Evolutionary conservation across 2,113 vertebrate genomes (phyloP), one percentile per base, ranked within the genome.

Genomic region (Indicator indicator): DNA sequence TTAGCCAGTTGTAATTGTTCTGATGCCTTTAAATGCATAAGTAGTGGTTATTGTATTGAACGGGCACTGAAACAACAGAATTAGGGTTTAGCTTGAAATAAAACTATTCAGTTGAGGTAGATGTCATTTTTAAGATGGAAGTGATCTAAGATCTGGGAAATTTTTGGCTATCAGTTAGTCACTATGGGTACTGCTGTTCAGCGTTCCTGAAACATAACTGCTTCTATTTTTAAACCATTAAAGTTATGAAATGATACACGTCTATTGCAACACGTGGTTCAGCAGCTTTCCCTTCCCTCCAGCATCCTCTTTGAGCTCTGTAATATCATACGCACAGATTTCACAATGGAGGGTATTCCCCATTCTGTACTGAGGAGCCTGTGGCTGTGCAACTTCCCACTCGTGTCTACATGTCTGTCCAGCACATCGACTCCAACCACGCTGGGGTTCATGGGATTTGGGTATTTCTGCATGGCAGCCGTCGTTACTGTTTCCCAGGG

Each of bases 391-490:
- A 99, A 91, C 79, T 99, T 98, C 67, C 99, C 99, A 12, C 97
- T 96, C 16, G 93, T 74, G 86, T 99, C 99, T 19, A 99, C 21
- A 4, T 92, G 96, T 82, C 99, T 97, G 95, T 98, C 98, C 97
- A 99, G 93, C 18, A 99, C 99, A 28, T 99, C 99, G 3, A 99
- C 99, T 1, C 99, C 99, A 15, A 99, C 98, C 96, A 99, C 99
- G 5, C 97, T 99, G 6, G 99, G 98, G 95, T 99, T 99, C 99
- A 99, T 99, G 18, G 99, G 99, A 58, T 99, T 99, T 5, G 99
- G 99, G 71, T 99, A 99, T 50, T 99, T 99, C 98, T 99, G 98
- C 99, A 99, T 99, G 1, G 99, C 99, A 32, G 99, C 99, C 12
- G 98, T 99, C 13, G 98, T 99, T 26, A 99, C 99, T 0, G 98